These are phyloP conservation scores for Rallus crepitans DNA, from an alignment of 2,797 vertebrate species.

Conservation along the genomic window DNA sequence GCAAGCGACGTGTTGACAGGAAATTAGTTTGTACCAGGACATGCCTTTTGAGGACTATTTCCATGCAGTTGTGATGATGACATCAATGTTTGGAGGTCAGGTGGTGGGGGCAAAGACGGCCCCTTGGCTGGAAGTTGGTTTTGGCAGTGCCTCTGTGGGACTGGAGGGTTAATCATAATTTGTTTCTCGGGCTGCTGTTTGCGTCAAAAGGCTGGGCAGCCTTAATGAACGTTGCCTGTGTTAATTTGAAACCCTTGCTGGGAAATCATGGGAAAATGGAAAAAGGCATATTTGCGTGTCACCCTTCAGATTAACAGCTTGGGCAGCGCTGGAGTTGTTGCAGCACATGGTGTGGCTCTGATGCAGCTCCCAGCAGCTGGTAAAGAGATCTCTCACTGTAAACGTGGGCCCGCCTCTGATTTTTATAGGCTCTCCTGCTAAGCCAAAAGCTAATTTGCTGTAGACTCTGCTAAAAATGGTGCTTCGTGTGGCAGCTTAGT, in stretches of 20 bases:
- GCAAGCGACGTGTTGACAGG: constrained; percentile 58
- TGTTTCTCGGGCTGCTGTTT: constrained; percentile 53
- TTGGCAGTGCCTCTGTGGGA: constrained; percentile 17
- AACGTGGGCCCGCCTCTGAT: background rate
- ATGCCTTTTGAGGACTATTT: constrained; percentile 60
- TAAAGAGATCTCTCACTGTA: background rate
- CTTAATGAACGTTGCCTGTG: constrained; percentile 35
- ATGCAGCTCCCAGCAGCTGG: constrained; percentile 24
- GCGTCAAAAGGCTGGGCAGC: constrained; percentile 8
- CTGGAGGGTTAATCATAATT: constrained; percentile 25
- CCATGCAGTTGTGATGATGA: constrained; percentile 29
- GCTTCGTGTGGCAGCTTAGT: background rate
- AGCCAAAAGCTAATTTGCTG: constrained; percentile 44
- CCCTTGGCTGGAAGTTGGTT: constrained; percentile 35
- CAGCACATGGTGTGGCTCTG: background rate
- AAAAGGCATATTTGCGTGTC: background rate
- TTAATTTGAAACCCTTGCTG: constrained; percentile 62
- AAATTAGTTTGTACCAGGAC: constrained; percentile 60
- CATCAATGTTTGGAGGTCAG: constrained; percentile 2
- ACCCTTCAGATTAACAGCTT: background rate
- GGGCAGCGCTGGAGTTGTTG: background rate
- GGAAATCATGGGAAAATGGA: constrained; percentile 62
- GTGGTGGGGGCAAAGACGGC: background rate
- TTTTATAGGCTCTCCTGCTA: constrained; percentile 18
- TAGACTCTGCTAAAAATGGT: constrained; percentile 6